These are phyloP conservation scores for Ophiothrix spiculata DNA, from an alignment of 35 echinoderm and acorn worm genomes.

Conservation along the genomic window DNA sequence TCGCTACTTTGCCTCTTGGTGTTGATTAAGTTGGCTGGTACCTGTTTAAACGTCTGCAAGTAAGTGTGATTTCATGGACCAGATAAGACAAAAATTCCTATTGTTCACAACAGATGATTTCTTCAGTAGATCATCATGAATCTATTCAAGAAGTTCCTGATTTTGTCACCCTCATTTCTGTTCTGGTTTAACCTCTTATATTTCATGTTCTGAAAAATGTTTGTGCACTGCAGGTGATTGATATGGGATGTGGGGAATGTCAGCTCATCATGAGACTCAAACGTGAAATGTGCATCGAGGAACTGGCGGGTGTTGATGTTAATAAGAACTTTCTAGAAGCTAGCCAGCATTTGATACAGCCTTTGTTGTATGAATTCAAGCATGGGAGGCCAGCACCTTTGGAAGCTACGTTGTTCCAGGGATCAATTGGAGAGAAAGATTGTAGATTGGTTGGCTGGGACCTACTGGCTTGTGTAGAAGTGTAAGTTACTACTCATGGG, in stretches of 20 bases:
- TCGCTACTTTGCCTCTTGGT: too few species aligned
- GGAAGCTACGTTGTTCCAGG: slow-evolving; percentile 34
- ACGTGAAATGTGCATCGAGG: slow-evolving; percentile 40
- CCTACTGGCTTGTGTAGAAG: slow-evolving; percentile 70
- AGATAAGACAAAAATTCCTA: too few species aligned
- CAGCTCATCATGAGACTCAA: slow-evolving; percentile 54
- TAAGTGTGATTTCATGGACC: too few species aligned
- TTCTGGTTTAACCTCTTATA: too few species aligned
- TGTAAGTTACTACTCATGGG: too few species aligned
- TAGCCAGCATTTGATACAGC: slow-evolving; percentile 27
- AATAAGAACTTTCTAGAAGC: slow-evolving; percentile 35
- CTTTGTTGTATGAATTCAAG: slow-evolving; percentile 35
- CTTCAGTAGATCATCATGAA: too few species aligned
- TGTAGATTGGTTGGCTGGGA: slow-evolving; percentile 41
- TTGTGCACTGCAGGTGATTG: slow-evolving; percentile 58
- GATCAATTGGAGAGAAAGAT: slow-evolving; percentile 63
- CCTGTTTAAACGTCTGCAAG: too few species aligned
- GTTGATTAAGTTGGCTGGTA: too few species aligned
- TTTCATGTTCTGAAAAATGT: too few species aligned
- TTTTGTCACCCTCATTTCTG: too few species aligned
- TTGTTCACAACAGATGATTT: too few species aligned
- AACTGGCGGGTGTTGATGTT: slow-evolving; percentile 65
- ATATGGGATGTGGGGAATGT: slow-evolving; percentile 77
- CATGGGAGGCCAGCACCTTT: slow-evolving; percentile 41
- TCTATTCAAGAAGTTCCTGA: too few species aligned